Conservation (phyloP, 2,797 vertebrate species). For the Natrix natrix region DNA sequence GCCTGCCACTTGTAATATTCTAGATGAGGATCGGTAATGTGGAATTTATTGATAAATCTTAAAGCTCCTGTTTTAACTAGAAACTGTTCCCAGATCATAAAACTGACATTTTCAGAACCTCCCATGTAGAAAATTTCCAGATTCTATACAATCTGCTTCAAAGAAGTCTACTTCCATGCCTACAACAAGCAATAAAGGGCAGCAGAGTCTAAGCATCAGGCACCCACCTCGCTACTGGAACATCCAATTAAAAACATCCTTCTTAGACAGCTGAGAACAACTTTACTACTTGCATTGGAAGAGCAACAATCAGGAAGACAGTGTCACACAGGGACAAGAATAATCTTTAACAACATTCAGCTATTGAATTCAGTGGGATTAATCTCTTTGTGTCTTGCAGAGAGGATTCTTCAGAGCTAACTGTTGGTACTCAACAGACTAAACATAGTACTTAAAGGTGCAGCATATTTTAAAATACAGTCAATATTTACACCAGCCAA, state of each 20-base stretch:
- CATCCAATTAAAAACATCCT: background rate
- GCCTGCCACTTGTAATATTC: background rate
- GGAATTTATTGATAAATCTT: background rate
- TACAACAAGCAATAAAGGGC: background rate
- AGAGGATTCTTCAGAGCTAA: background rate
- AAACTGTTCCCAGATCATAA: background rate
- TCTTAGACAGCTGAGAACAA: background rate
- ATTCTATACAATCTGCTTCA: background rate
- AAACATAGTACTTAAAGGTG: background rate
- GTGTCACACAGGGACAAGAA: background rate
- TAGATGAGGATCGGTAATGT: background rate
- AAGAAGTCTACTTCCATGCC: background rate
- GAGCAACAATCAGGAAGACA: background rate
- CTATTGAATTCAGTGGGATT: background rate
- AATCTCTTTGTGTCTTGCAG: background rate
- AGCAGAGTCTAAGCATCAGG: background rate
- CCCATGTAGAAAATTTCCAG: background rate
- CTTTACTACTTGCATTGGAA: background rate
- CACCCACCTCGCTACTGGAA: background rate
- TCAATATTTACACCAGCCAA: background rate
- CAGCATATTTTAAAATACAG: background rate
- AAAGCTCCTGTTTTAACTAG: background rate
- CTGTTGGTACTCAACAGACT: background rate
- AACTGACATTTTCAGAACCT: background rate
- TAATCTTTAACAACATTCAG: background rate